Evolutionary conservation across 2,113 vertebrate species (phyloP), one percentile per base, ranked within the genome.

Genomic region (Ivindomyrus marchei): DNA sequence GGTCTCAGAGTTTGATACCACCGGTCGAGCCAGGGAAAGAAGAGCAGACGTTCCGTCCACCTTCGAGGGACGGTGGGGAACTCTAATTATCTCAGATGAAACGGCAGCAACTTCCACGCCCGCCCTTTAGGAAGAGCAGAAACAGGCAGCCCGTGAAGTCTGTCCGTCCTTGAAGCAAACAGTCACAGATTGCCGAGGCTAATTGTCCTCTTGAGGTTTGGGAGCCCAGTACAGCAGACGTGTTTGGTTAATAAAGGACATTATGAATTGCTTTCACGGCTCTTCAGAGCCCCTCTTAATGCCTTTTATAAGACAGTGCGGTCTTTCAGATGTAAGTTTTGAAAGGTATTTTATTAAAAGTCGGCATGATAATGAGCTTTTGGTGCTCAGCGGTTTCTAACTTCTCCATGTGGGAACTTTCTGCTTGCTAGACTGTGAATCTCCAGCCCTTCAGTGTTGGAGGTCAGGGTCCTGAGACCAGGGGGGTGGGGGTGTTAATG

Each of bases 121-220:
- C 17, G 88, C 56, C 77, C 83, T 88, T 89, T 50, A 58, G 36
- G 74, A 36, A 83, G 36, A 85, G 45, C 15, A 24, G 19, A 85
- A 88, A n/a, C 88, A 56, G 42, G 31, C 83, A 19, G 77, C 31
- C 36, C 19, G 77, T 21, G 39, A 83, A 83, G 77, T 49, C 84
- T 52, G 46, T 11, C 42, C 19, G 42, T 52, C 56, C 74, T 89
- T 80, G 47, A 74, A 77, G 77, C 85, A 80, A 70, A 70, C 56
- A 80, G n/a, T 66, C 80, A 88, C 89, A 91, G 86, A 90, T 86
- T 90, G 91, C 31, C 1, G 49, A 6, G 39, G 80, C 77, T 90
- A 91, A 91, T 91, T 87, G 46, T 50, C 53, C 91, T 89, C 89
- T 8, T 36, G 45, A 47, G 90, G 42, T 42, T 90, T 47, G 50